Evolutionary conservation across 1,140 invertebrate species (phyloP).

Genomic region (Anagrus nilaparvatae): DNA sequence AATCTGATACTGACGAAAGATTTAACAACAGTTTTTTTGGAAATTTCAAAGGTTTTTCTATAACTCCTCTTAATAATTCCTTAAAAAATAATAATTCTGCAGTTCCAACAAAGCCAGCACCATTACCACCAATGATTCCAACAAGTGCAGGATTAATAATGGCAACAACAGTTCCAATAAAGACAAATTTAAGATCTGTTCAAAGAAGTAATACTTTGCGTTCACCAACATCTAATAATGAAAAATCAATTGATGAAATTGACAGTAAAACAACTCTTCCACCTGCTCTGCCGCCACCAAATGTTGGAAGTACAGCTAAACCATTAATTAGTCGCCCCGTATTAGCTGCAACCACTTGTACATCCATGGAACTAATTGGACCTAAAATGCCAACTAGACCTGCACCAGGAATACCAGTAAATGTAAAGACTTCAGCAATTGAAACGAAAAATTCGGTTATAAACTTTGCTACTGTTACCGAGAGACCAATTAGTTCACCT

Average conservation of each 20-base stretch:
- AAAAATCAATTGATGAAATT: slow-evolving; percentile 23
- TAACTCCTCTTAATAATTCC: slow-evolving; percentile 54
- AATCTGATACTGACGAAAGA: slow-evolving; percentile 39
- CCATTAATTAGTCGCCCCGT: slow-evolving; percentile 72
- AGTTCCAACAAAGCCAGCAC: slow-evolving; percentile 34
- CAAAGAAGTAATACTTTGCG: slow-evolving; percentile 23
- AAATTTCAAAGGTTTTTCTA: slow-evolving; percentile 74
- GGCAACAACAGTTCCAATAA: slow-evolving; percentile 32
- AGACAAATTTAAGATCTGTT: slow-evolving; percentile 28
- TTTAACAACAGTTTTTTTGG: slow-evolving; percentile 62
- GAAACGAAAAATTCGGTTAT: too few relatives aligned
- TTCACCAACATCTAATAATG: slow-evolving; percentile 13
- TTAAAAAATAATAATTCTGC: too few relatives aligned
- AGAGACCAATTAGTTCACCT: not conserved
- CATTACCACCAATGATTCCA: slow-evolving; percentile 35
- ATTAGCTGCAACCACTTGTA: slow-evolving; percentile 65
- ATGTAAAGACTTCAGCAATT: slow-evolving; percentile 27
- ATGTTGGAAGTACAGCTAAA: slow-evolving; percentile 47
- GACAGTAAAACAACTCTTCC: slow-evolving; percentile 12
- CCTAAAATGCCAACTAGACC: slow-evolving; percentile 41
- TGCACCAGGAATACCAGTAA: slow-evolving; percentile 16
- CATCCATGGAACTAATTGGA: slow-evolving; percentile 58
- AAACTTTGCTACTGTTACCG: not conserved
- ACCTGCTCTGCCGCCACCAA: slow-evolving; percentile 49
- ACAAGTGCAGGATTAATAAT: too few relatives aligned